Evolutionary conservation across 2,797 vertebrate genomes (phyloP), one percentile per base, ranked within the genome.

Genomic region (Coilia nasus): DNA sequence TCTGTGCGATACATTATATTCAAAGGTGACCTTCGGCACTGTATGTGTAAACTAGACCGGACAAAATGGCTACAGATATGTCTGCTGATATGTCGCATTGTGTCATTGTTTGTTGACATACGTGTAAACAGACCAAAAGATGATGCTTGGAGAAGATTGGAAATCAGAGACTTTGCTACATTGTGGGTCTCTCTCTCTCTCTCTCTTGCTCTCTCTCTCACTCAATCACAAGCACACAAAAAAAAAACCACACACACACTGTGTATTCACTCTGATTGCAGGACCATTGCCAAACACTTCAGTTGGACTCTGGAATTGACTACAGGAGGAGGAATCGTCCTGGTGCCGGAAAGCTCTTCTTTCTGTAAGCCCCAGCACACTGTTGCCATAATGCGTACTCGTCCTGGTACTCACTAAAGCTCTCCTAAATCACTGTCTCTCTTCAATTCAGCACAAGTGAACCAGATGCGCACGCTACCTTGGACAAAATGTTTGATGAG

Each of bases 401-500:
- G 12, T 44, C 6, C 6, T 2, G 35, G 35, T 4, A 35, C 35
- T 44, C 19, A 6, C 35, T 4, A 78, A 35, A 19, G 71, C 6
- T 44, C 31, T 78, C 21, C 41, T 78, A 28, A 28, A 56, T 9
- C 1, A 3, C 5, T 82, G 10, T 87, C 44, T 0, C 19, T 0
- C 85, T 62, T 81, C 0, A 4, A 50, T 94, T 91, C 94, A 99
- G 98, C 92, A 96, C 97, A 95, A 97, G 96, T 93, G 98, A 99
- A 92, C 93, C 97, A 89, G 96, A 97, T 93, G 97, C 94, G 90
- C 96, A 98, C 90, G 95, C 93, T 87, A 95, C 95, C 85, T 93
- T 99, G 87, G 97, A 99, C 95, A 96, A 97, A 94, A 96, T 98
- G 95, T 99, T 99, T 95, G 98, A 99, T 92, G 97, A 99, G 94